Conservation (phyloP, 2,888 invertebrate species). For the Epinotia brunnichana region DNA sequence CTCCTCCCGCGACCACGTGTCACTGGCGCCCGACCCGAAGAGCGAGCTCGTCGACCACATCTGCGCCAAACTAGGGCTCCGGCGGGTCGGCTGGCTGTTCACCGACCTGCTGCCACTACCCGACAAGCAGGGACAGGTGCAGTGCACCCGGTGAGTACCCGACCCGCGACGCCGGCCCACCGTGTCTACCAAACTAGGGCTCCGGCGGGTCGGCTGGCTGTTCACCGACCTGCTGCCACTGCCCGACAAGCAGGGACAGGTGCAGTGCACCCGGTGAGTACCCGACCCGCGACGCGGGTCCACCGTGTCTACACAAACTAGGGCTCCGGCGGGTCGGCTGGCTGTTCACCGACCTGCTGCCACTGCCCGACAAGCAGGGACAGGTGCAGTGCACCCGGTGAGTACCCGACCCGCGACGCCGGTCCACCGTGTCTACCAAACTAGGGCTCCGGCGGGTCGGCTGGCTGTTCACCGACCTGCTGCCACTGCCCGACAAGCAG, state of each 20-base stretch:
- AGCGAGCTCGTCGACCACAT: slow-evolving; percentile 89
- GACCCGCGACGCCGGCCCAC: slow-evolving; percentile 82
- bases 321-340: slow-evolving; percentile 82
- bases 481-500: no score
- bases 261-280: slow-evolving; percentile 4
- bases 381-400: no score
- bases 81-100: slow-evolving; percentile 98
- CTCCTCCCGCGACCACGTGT: slow-evolving; percentile 88
- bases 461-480: no score
- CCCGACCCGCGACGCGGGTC: no score
- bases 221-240: slow-evolving; percentile 89
- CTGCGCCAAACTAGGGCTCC: slow-evolving; percentile 90
- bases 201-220: slow-evolving; percentile 83
- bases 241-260: slow-evolving; percentile 41
- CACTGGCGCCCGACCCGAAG: slow-evolving; percentile 85
- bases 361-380: no score
- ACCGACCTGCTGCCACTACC: slow-evolving; percentile 97
- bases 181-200: slow-evolving; percentile 74
- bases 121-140: slow-evolving; percentile 92
- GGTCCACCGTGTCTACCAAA: no score
- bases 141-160: slow-evolving; percentile 70
- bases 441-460: no score
- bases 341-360: not conserved
- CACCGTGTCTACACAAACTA: slow-evolving; percentile 66
- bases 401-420: no score